Conservation (phyloP, 2,888 invertebrate species). For the Pherbina coryleti region DNA sequence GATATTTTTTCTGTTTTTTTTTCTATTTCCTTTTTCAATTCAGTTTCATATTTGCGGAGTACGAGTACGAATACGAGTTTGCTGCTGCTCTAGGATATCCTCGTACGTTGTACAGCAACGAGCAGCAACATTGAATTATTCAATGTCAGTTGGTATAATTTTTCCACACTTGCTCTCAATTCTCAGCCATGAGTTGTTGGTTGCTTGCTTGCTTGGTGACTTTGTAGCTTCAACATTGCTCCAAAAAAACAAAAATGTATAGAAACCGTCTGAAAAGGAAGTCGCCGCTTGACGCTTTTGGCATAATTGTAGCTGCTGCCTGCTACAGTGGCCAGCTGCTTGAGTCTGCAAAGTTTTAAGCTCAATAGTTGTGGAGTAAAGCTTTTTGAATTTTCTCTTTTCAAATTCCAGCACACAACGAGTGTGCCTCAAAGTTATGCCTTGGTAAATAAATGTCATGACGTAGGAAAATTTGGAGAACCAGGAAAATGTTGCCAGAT, state of each 20-base stretch:
- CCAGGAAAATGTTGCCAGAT: background rate
- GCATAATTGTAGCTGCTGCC: background rate
- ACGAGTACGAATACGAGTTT: constrained; percentile 47
- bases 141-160: constrained; percentile 64
- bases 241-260: constrained; percentile 49
- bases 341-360: background rate
- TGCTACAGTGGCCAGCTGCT: background rate
- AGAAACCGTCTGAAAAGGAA: constrained; percentile 21
- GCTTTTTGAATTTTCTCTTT: background rate
- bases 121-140: constrained; percentile 56
- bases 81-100: background rate
- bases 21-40: background rate
- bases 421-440: background rate
- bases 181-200: constrained; percentile 25
- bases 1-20: constrained; percentile 20
- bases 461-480: background rate
- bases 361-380: background rate
- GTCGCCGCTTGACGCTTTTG: constrained; percentile 17
- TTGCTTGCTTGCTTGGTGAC: constrained; percentile 48
- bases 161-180: constrained; percentile 62
- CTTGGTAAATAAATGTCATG: too few species aligned
- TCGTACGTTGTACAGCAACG: constrained; percentile 40
- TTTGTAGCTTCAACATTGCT: constrained; percentile 47
- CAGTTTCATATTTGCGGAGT: background rate
- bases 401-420: background rate